phyloP scores from a whole-genome alignment of 2,113 vertebrate species.

The Macroglossus sobrinus region DNA sequence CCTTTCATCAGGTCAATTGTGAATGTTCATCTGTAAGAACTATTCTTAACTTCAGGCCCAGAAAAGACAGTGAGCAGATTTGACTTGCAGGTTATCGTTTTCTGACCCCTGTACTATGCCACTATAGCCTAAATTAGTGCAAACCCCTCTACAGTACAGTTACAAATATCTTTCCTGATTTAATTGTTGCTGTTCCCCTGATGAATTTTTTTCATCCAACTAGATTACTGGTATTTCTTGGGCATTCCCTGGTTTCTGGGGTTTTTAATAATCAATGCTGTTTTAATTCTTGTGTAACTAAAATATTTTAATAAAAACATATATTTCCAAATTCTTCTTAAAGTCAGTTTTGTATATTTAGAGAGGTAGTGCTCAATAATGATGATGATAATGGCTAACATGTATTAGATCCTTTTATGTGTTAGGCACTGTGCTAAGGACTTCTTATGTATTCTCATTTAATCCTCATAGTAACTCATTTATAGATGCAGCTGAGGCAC shows the following conservation, averaged over 20 bases:
- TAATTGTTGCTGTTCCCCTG: neutral
- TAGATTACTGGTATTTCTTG: neutral
- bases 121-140: neutral
- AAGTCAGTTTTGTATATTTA: neutral
- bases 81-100: neutral
- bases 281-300: conserved; percentile 19
- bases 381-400: neutral
- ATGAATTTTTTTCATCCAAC: neutral
- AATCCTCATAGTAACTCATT: neutral
- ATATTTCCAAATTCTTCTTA: neutral
- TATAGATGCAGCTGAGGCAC: neutral
- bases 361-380: neutral
- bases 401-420: neutral
- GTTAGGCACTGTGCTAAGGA: neutral
- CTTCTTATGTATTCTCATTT: neutral
- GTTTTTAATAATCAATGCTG: neutral
- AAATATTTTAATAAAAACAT: conserved; percentile 5
- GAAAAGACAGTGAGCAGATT: neutral
- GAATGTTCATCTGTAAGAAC: neutral
- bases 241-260: neutral
- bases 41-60: neutral
- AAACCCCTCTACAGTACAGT: neutral
- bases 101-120: neutral
- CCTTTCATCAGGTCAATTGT: neutral
- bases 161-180: neutral